Percentiles rank a stretch among this genome's conserved stretches.
Conservation (phyloP, 2,888 invertebrate species). For the Cantharis nigra region DNA sequence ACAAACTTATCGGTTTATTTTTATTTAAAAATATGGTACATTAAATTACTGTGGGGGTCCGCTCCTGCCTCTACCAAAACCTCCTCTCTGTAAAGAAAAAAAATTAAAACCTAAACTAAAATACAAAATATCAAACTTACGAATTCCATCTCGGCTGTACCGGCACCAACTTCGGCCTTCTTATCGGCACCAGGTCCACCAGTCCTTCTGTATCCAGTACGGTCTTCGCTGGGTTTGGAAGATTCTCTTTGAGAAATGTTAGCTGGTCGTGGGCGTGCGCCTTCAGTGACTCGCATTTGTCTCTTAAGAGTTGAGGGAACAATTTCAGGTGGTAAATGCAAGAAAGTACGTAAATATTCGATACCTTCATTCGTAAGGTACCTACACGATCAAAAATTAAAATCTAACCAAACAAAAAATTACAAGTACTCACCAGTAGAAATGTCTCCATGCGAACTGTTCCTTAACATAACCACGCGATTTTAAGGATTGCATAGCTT, state of each 20-base stretch:
- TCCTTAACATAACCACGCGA: conserved; percentile 98
- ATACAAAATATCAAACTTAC: conserved; percentile 52
- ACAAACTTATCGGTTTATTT: neutral
- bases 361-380: conserved; percentile 98
- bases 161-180: conserved; percentile 96
- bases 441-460: conserved; percentile 99
- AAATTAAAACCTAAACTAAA: conserved; percentile 18
- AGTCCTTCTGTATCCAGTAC: conserved; percentile 81
- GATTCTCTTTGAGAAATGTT: conserved; percentile 69
- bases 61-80: conserved; percentile 72
- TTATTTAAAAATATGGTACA: conserved; percentile 14
- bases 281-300: conserved; percentile 80
- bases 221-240: conserved; percentile 78
- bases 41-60: conserved; percentile 61
- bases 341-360: conserved; percentile 90
- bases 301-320: conserved; percentile 97
- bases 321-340: conserved; percentile 98
- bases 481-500: conserved; percentile 95
- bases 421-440: conserved; percentile 79
- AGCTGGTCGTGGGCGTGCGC: conserved; percentile 77
- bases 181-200: conserved; percentile 74
- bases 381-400: conserved; percentile 50
- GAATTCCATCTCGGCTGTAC: conserved; percentile 91
- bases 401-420: neutral
- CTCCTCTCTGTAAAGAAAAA: conserved; percentile 70